Evolutionary conservation across 1,140 invertebrate genomes (phyloP).

Genomic region (Heterodera schachtii): DNA sequence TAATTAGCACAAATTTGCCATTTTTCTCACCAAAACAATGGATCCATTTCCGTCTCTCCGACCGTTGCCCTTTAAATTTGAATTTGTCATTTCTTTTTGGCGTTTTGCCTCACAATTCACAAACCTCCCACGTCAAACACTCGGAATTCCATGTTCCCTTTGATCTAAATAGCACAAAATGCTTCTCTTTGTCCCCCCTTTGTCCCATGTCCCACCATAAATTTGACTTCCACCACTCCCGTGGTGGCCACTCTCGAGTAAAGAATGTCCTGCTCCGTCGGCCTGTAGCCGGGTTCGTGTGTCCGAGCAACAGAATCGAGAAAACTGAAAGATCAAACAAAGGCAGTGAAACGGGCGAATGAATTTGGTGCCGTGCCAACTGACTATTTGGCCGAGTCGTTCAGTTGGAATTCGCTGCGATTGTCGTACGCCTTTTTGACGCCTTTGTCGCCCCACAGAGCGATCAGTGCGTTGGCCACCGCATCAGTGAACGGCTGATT

Average conservation of each 20-base stretch:
- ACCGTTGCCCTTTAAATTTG: conserved; percentile 58
- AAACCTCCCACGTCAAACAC: conserved; percentile 87
- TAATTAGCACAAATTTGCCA: not conserved
- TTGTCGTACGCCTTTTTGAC: conserved; percentile 60
- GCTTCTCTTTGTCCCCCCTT: not conserved
- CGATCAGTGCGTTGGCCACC: conserved; percentile 39
- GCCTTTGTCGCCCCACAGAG: conserved; percentile 57
- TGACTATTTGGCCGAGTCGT: conserved; percentile 65
- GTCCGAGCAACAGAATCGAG: conserved; percentile 92
- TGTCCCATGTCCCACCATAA: conserved; percentile 12
- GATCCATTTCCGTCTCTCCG: conserved; percentile 67
- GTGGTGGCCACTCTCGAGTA: conserved; percentile 92
- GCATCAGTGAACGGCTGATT: conserved; percentile 52
- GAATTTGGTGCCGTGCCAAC: not conserved
- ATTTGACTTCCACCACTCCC: conserved; percentile 61
- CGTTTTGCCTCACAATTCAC: not conserved
- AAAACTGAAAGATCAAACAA: conserved; percentile 74
- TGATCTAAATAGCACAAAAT: conserved; percentile 1
- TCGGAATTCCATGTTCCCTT: conserved; percentile 69
- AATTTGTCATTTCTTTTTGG: not conserved
- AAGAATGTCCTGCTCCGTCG: conserved; percentile 93
- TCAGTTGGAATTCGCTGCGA: conserved; percentile 57
- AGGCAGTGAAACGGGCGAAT: not conserved
- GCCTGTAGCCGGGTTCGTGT: conserved; percentile 85
- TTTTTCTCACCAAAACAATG: conserved; percentile 63